Percentiles rank a stretch among this genome's conserved stretches.
These are phyloP conservation scores for Lagenorhynchus albirostris DNA, from an alignment of 2,113 vertebrate genomes.

Conservation along the genomic window DNA sequence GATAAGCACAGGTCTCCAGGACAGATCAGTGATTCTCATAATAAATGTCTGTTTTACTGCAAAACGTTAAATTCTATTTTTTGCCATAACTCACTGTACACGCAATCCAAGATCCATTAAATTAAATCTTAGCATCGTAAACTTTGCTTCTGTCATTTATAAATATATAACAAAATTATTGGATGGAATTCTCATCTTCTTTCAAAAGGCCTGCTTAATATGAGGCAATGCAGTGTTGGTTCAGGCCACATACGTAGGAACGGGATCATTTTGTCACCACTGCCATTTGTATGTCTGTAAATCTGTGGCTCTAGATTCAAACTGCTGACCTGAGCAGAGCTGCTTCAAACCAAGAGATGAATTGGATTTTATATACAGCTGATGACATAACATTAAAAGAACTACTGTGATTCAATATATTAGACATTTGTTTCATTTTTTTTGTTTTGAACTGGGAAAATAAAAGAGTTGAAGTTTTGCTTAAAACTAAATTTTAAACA, in stretches of 20 bases:
- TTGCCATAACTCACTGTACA: constrained; percentile 4
- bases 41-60: not conserved
- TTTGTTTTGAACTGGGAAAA: constrained; percentile 28
- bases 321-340: not conserved
- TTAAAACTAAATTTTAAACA: not conserved
- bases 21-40: not conserved
- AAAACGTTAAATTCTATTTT: not conserved
- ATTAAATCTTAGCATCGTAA: not conserved
- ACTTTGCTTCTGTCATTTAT: not conserved
- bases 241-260: not conserved
- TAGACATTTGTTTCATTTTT: not conserved
- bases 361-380: not conserved
- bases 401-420: not conserved
- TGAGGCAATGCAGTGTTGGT: not conserved
- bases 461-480: not conserved
- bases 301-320: not conserved
- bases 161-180: constrained; percentile 6
- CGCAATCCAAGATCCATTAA: constrained; percentile 26
- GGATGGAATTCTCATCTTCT: not conserved
- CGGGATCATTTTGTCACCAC: not conserved
- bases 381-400: not conserved
- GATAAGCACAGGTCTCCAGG: not conserved
- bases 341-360: not conserved
- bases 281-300: not conserved
- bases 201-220: not conserved